phyloP scores from a whole-genome alignment of 2,113 vertebrate species.

The Apaloderma vittatum region DNA sequence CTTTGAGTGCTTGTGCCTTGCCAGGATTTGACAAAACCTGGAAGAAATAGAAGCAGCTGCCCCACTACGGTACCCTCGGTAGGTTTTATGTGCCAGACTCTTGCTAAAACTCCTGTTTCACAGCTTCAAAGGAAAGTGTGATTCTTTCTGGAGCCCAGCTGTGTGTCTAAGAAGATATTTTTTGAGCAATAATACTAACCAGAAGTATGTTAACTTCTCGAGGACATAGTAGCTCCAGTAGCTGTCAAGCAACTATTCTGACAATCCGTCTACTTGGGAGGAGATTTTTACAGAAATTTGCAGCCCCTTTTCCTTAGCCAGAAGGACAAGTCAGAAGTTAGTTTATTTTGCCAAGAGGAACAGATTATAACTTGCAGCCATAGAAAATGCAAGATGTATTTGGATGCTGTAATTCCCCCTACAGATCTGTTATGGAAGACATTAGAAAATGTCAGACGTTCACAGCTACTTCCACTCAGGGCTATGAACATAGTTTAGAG shows the following conservation, averaged over 20 bases:
- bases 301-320: background rate
- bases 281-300: background rate
- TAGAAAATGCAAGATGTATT: background rate
- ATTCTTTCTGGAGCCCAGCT: conserved; percentile 21
- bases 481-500: background rate
- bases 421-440: background rate
- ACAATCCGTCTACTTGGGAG: background rate
- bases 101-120: background rate
- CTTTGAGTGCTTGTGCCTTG: background rate
- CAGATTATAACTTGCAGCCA: background rate
- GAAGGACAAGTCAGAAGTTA: background rate
- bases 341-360: background rate
- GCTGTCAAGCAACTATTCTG: background rate
- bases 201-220: background rate
- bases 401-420: background rate
- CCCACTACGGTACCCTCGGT: background rate
- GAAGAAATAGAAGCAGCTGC: background rate
- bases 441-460: background rate
- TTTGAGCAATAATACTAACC: background rate
- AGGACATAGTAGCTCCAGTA: background rate
- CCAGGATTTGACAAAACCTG: background rate
- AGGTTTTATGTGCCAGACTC: background rate
- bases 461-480: background rate
- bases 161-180: background rate
- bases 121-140: conserved; percentile 6